Conservation (phyloP, 1,140 invertebrate species). For the Chironomus striatipennis region DNA sequence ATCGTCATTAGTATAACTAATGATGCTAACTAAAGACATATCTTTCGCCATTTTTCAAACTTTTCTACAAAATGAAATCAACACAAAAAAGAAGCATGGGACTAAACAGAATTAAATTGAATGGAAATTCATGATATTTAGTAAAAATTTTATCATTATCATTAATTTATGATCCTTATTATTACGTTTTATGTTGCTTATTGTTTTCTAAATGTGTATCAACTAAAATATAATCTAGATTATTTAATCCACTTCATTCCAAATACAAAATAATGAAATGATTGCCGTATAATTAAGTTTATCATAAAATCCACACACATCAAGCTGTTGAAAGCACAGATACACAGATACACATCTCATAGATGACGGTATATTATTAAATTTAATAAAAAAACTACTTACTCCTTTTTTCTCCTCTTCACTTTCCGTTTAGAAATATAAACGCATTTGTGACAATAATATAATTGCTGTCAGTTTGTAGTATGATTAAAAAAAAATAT, state of each 20-base stretch:
- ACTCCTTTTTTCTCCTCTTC: background rate
- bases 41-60: background rate
- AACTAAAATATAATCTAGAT: too few relatives aligned
- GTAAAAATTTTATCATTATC: background rate
- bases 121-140: background rate
- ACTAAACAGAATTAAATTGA: background rate
- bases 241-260: background rate
- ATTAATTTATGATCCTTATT: too few relatives aligned
- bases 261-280: background rate
- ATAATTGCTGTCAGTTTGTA: background rate
- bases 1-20: background rate
- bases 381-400: background rate
- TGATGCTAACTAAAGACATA: conserved; percentile 2
- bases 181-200: too few relatives aligned
- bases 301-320: too few relatives aligned
- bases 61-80: background rate
- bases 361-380: too few relatives aligned
- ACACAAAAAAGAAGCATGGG: background rate
- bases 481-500: background rate
- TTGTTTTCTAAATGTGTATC: too few relatives aligned
- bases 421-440: background rate
- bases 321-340: too few relatives aligned
- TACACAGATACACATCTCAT: too few relatives aligned
- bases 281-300: too few relatives aligned
- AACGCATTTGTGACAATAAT: conserved; percentile 1